phyloP scores from a whole-genome alignment of 2,888 invertebrate genomes.

The Oasisia sp. region DNA sequence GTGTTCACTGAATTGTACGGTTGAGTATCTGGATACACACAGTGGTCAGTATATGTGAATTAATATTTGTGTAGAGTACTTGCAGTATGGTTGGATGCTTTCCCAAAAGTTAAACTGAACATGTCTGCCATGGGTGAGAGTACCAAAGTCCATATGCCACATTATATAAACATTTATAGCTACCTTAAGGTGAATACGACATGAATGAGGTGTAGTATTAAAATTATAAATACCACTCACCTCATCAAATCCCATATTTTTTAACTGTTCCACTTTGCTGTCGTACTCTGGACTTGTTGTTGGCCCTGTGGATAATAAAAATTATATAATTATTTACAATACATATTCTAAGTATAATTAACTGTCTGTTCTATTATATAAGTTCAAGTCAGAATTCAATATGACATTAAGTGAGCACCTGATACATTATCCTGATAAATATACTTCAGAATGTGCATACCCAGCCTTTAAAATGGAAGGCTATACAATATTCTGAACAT shows the following conservation, averaged over 20 bases:
- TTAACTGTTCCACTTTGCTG: slow-evolving; percentile 85
- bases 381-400: background rate
- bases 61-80: background rate
- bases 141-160: too few species aligned
- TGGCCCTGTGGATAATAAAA: slow-evolving; percentile 72
- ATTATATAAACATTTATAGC: too few species aligned
- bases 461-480: too few species aligned
- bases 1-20: too few species aligned
- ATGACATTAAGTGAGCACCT: background rate
- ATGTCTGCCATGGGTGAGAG: too few species aligned
- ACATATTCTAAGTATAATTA: background rate
- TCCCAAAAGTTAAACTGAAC: too few species aligned
- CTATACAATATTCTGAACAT: too few species aligned
- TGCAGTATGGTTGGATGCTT: background rate
- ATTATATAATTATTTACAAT: background rate
- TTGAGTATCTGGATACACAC: too few species aligned
- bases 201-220: background rate
- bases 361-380: background rate
- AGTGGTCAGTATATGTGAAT: too few species aligned
- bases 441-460: background rate
- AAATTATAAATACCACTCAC: slow-evolving; percentile 51
- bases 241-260: slow-evolving; percentile 94
- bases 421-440: background rate
- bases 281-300: slow-evolving; percentile 82
- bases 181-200: background rate